Percentiles rank a stretch among this genome's conserved stretches.
Evolutionary conservation across 2,113 vertebrate species (phyloP).

Genomic region (Tachysurus fulvidraco): DNA sequence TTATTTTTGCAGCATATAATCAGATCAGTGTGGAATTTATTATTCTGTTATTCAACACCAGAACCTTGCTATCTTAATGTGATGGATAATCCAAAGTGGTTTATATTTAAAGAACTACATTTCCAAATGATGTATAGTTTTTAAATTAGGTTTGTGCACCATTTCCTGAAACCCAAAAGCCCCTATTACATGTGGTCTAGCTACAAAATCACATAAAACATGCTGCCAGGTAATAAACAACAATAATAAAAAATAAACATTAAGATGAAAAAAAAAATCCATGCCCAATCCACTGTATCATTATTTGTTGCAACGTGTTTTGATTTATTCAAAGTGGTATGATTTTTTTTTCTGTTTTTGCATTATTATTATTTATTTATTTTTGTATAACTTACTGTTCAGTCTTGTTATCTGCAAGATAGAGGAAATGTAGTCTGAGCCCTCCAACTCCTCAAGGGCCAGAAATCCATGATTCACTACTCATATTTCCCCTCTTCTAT

Average conservation of each 20-base stretch:
- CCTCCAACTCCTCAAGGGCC: conserved; percentile 7
- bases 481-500: conserved; percentile 55
- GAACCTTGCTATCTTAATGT: neutral
- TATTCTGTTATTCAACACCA: neutral
- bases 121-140: neutral
- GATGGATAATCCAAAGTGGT: neutral
- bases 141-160: neutral
- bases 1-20: neutral
- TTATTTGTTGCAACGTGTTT: neutral
- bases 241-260: neutral
- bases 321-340: neutral
- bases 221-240: neutral
- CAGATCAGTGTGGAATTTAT: neutral
- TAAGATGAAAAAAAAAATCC: neutral
- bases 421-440: neutral
- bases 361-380: neutral
- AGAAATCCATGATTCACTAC: conserved; percentile 59
- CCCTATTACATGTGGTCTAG: neutral
- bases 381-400: neutral
- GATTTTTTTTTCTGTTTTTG: neutral
- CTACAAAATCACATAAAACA: neutral
- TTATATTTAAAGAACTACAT: neutral
- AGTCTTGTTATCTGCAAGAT: neutral
- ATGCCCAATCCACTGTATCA: neutral
- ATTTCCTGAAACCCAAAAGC: neutral